A percentile compares a stretch with the other conserved stretches of the same genome.
phyloP scores from a whole-genome alignment of 1,140 invertebrate genomes.

The Nebria ingens region DNA sequence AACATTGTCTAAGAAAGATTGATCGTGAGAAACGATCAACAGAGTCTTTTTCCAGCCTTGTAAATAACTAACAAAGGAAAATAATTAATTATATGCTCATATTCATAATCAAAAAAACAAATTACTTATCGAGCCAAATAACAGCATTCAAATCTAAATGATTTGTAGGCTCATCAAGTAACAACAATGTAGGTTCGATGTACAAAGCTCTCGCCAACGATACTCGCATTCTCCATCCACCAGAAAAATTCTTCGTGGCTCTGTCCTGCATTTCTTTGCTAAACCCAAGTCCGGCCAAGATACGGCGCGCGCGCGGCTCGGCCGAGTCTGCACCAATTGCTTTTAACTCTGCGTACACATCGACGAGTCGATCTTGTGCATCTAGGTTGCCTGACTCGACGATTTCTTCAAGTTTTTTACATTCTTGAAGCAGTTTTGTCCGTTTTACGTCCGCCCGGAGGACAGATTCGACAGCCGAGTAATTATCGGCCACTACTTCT shows the following conservation, averaged over 20 bases:
- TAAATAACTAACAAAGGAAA: conserved; percentile 58
- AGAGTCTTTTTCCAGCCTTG: conserved; percentile 98
- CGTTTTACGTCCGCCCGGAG: conserved; percentile 87
- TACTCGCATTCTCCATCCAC: conserved; percentile 98
- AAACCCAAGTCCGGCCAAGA: conserved; percentile 95
- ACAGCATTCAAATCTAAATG: conserved; percentile 95
- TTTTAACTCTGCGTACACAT: conserved; percentile 91
- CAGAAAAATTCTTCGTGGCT: conserved; percentile 92
- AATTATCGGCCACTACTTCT: conserved; percentile 90
- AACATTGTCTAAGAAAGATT: conserved; percentile 98
- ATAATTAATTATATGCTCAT: conserved; percentile 9
- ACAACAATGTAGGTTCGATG: conserved; percentile 85
- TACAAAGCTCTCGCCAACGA: conserved; percentile 84
- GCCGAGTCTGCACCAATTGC: conserved; percentile 95
- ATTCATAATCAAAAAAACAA: conserved; percentile 11
- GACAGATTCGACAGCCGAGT: conserved; percentile 84
- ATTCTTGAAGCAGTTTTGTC: conserved; percentile 69
- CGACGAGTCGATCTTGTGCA: conserved; percentile 70
- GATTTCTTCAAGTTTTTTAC: conserved; percentile 73
- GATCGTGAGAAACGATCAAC: conserved; percentile 96
- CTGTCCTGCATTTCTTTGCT: conserved; percentile 88
- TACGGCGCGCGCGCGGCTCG: conserved; percentile 86
- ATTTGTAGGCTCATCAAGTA: conserved; percentile 95
- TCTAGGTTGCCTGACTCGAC: conserved; percentile 55
- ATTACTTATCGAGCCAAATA: conserved; percentile 96